Evolutionary conservation across 2,113 vertebrate genomes (phyloP), one percentile per base, ranked within the genome.

Genomic region (Vireo altiloquus): DNA sequence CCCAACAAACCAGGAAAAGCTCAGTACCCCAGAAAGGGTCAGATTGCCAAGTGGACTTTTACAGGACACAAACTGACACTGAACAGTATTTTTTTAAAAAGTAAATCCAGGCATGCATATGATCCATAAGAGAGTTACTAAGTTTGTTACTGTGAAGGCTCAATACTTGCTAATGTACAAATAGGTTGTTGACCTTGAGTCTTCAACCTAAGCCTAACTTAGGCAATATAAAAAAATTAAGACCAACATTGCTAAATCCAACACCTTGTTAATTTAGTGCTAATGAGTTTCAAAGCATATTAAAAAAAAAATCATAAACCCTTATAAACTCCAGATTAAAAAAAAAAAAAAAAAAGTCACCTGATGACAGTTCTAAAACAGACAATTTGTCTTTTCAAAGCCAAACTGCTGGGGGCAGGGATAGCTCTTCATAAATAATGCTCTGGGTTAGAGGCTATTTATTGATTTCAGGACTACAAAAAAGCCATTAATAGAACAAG

Each of bases 401-500:
- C 82, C 75, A 86, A 79, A 87, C 49, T 96, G 84, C 89, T 91
- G 90, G 54, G 39, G 69, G 88, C 9, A 3, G 64, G 70, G 28
- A 63, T n/a, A 24, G 39, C 79, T 75, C 49, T 64, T 96, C 60
- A 79, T 82, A 88, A 92, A 81, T 82, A 89, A 79, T 42, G 49
- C 46, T 79, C 52, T 82, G 37, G 30, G 52, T 83, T 83, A 83
- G 59, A 88, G 60, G 86, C 92, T 81, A 72, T 91, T 92, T 89
- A 80, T 88, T 93, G 90, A 89, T 84, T 90, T 89, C 31, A 46
- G 70, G 49, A 85, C 63, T 44, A 90, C 61, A 90, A 64, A 76
- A 82, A 95, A 92, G 42, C 46, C 75, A 95, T 93, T 89, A 95
- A 76, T 71, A 89, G 82, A 94, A 80, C 66, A 93, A 80, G 79